Percentiles rank a stretch among this genome's conserved stretches.
phyloP scores from a whole-genome alignment of 1,140 invertebrate genomes.

The Leptopilina boulardi region DNA sequence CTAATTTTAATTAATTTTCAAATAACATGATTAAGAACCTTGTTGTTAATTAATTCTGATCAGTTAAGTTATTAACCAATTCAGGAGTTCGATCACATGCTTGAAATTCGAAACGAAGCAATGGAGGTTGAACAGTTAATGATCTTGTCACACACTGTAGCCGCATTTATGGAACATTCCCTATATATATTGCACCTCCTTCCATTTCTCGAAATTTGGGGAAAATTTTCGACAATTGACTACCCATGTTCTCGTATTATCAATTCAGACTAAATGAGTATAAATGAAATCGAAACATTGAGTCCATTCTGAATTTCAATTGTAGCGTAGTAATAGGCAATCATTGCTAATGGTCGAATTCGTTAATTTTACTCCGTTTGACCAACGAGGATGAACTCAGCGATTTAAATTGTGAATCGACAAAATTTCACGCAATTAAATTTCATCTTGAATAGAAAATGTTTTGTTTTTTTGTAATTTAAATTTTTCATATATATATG shows the following conservation, averaged over 20 bases:
- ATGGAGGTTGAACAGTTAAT: constrained; percentile 32
- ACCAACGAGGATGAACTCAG: neutral
- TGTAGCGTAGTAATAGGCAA: constrained; percentile 4
- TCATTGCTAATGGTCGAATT: constrained; percentile 18
- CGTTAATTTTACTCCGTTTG: neutral
- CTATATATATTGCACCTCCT: constrained; percentile 4
- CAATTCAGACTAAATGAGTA: constrained; percentile 1
- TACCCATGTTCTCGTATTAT: constrained; percentile 1
- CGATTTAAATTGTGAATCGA: neutral
- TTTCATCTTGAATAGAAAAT: neutral
- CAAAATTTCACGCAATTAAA: neutral
- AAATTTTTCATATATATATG: neutral
- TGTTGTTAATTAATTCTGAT: constrained; percentile 50
- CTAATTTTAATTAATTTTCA: neutral
- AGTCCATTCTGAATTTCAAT: neutral
- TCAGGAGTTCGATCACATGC: constrained; percentile 45
- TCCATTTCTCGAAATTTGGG: neutral
- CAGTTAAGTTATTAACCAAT: constrained; percentile 35
- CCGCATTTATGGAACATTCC: constrained; percentile 39
- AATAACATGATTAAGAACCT: constrained; percentile 9
- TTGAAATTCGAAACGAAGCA: constrained; percentile 28
- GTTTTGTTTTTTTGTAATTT: neutral
- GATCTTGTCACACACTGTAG: constrained; percentile 13
- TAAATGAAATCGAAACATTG: constrained; percentile 23
- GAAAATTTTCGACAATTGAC: constrained; percentile 13